phyloP scores from a whole-genome alignment of 2,113 vertebrate species.

The Zosterops borbonicus region DNA sequence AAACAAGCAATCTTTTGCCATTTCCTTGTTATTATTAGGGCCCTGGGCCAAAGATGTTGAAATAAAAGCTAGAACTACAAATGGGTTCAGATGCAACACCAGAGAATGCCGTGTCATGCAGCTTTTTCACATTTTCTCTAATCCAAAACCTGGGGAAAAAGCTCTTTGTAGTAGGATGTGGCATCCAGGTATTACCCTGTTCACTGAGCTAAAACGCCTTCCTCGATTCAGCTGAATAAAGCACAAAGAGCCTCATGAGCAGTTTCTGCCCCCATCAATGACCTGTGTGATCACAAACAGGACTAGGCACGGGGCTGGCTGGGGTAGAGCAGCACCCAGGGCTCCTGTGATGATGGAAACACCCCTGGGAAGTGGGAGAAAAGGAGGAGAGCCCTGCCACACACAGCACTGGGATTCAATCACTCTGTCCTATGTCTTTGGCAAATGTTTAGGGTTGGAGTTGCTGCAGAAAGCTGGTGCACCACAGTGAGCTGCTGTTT shows the following conservation, averaged over 20 bases:
- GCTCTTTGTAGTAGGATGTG: neutral
- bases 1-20: neutral
- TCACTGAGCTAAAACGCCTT: neutral
- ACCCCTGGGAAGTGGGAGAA: neutral
- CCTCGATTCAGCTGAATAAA: neutral
- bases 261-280: neutral
- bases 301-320: neutral
- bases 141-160: neutral
- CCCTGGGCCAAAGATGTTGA: neutral
- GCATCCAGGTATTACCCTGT: neutral
- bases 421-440: neutral
- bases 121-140: neutral
- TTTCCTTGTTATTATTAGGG: neutral
- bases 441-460: neutral
- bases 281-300: neutral
- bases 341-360: accelerated
- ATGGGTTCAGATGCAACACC: neutral
- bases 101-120: neutral
- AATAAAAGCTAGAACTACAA: neutral
- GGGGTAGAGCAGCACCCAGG: neutral
- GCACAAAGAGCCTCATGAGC: neutral
- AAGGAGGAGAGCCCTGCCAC: neutral
- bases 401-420: neutral
- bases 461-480: neutral
- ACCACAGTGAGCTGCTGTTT: neutral